Base-by-base conservation (phyloP, 2,888 invertebrate genomes). In the Galeopsomyia nigrocyanea region DNA sequence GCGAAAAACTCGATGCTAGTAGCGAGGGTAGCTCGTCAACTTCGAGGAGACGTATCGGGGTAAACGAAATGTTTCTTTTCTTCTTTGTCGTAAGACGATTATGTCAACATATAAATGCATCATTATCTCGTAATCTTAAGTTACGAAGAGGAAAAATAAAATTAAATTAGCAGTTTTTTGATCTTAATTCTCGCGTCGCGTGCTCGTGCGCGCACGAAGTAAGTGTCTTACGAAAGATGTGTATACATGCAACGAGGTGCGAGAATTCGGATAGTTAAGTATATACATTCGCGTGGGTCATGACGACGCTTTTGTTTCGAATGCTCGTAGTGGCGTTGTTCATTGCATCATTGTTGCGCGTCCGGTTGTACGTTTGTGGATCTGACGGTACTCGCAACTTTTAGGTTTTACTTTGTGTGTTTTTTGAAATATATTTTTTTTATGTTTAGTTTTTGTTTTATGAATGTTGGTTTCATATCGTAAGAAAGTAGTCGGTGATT, bases 31-130 rank as follows among this genome's bases (percentile, higher is more conserved):
- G 63, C 63, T 66, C 51, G 67, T 63, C 64, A 46, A 71, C 68
- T 16, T 17, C 53, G 53, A 79, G 79, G 61, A 74, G 79, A 74
- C 79, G 78, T 58, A 79, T 80, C 76, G 81, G 81, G 81, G 82
- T 82, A 81, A 82, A 80, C 67, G 65, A 17, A 21, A 47, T 31
- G 7, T 31, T 31, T 31, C 7, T 39, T 3, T 26, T 2, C 26
- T 26, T 5, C 26, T 26, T 5, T 26, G 26, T 26, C 26, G 26
- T 26, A 2, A 26, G 26, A 26, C 26, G 26, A 2, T 26, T 5
- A 5, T 3, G 26, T 26, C 26, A 26, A 5, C 26, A 5, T n/a
- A n/a, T n/a, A n/a, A n/a, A n/a, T 5, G 26, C 26, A 26, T 3
- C 5, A 26, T 26, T 26, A 5, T 26, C 26, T 26, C 26, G 26